Evolutionary conservation across 2,797 vertebrate species (phyloP).

Genomic region (Novumbra hubbsi): DNA sequence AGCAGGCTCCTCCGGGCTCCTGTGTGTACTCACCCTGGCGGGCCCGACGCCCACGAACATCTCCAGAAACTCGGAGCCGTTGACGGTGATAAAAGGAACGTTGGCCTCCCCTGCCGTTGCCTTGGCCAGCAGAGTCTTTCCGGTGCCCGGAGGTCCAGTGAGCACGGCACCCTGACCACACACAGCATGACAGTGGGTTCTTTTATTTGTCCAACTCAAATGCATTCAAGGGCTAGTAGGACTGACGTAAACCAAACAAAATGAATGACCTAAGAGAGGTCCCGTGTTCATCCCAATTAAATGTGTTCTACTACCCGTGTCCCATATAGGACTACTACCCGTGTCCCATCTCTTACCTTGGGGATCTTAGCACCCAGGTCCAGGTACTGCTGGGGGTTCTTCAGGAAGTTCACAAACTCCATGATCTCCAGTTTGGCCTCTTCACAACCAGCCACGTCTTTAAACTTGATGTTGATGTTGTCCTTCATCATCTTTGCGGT

Average conservation of each 20-base stretch:
- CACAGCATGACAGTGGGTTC: neutral
- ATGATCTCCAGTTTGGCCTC: constrained; percentile 87
- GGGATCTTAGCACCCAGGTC: constrained; percentile 88
- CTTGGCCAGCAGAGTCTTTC: constrained; percentile 72
- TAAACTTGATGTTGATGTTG: constrained; percentile 84
- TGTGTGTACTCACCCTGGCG: constrained; percentile 61
- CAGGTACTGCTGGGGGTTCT: constrained; percentile 87
- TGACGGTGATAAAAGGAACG: constrained; percentile 74
- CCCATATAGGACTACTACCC: no score
- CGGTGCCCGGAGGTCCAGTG: constrained; percentile 72
- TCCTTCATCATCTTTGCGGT: constrained; percentile 62
- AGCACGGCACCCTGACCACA: constrained; percentile 72
- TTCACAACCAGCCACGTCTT: constrained; percentile 87
- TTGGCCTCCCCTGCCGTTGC: constrained; percentile 71
- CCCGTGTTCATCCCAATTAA: neutral
- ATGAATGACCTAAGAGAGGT: neutral
- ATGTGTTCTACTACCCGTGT: no score
- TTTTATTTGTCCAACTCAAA: no score
- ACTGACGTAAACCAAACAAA: no score
- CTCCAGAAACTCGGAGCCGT: constrained; percentile 74
- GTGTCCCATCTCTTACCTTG: constrained; percentile 63
- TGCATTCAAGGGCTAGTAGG: no score
- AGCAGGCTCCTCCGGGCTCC: no score
- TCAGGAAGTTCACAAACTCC: constrained; percentile 87
- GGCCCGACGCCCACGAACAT: constrained; percentile 76